Base-by-base conservation (phyloP, 2,113 vertebrate species). In the Centropristis striata region DNA sequence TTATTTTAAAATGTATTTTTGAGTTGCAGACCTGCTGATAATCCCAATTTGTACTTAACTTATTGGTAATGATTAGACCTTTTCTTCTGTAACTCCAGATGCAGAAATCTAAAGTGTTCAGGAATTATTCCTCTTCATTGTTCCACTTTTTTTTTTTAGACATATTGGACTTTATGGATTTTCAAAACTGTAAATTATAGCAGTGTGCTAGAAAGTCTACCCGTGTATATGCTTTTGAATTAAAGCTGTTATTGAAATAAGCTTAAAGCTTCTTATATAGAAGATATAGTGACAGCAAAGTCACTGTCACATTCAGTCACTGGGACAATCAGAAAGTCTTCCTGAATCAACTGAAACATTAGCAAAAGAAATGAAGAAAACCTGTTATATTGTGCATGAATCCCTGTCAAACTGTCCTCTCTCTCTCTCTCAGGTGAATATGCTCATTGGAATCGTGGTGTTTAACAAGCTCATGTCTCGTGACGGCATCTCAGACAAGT, bases 391-490 rank as follows among this genome's bases (percentile, higher is more conserved):
- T 7, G 20, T 9, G 50, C 37, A 59, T 50, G 5, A 61, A 53
- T 87, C 49, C 60, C 76, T 63, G 60, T n/a, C 49, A 59, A 54
- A 36, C 49, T 12, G 53, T 71, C 47, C 71, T 44, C 12, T 47
- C 4, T 44, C 50, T 86, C 20, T 92, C 42, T 75, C 75, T 53
- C 92, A 99, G 98, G 98, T 99, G 88, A 99, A 99, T 88, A 99
- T 99, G 98, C 95, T 99, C 61, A 98, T 99, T 1, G 98, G 98
- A 70, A 99, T 99, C 66, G 97, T 99, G 64, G 98, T 99, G 58
- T 99, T 99, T 94, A 99, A 99, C 94, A 99, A 99, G 92, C 97
- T 99, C 87, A 98, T 99, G 98, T 96, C 98, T 64, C 96, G 98
- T 0, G 98, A 99, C 0, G 98, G 98, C 88, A 98, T 99, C 93